Base-by-base conservation (phyloP, 1,140 invertebrate genomes). In the Chymomyza costata region DNA sequence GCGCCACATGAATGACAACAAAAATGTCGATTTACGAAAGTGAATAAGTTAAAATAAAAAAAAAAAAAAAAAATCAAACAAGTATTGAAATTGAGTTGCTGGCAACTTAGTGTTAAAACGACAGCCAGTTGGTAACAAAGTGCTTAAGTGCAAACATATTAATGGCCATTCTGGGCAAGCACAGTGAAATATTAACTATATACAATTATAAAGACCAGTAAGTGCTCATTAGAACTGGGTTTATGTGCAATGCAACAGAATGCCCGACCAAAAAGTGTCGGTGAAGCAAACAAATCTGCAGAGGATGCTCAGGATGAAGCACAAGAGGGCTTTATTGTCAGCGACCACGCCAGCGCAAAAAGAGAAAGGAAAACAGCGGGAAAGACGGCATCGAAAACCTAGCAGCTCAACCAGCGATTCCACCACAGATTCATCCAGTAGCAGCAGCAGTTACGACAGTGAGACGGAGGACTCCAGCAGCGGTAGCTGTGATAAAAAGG, bases 191-290 rank as follows among this genome's bases (percentile, higher is more conserved):
- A 5, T 16, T 43, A 16, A 6, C 11, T 10, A 52, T 44, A 32
- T 43, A 51, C 0, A 46, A 31, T 35, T 17, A 13, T 30, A 31
- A 39, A n/a, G 39, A 38, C 10, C 47, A 1, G 32, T 38, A 35
- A 14, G 43, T 40, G 38, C 11, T 25, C 60, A 50, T 13, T 2
- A 49, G 21, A 52, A 54, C 34, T 34, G 31, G 3, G 7, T 11
- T 30, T 45, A 21, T 30, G 76, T 74, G 74, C 74, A 66, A 83
- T 83, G 81, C 81, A 83, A 49, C 70, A 82, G 52, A 59, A 83
- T 83, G 81, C 46, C 43, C 57, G 55, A 44, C 39, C 16, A 13
- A 57, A 60, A 38, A 49, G 49, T 38, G 41, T 56, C 64, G 50
- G 61, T 34, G 53, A 57, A 56, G 47, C 43, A 3, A 6, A 31